Evolutionary conservation across 1,140 invertebrate genomes (phyloP).

Genomic region (Magallana angulata): DNA sequence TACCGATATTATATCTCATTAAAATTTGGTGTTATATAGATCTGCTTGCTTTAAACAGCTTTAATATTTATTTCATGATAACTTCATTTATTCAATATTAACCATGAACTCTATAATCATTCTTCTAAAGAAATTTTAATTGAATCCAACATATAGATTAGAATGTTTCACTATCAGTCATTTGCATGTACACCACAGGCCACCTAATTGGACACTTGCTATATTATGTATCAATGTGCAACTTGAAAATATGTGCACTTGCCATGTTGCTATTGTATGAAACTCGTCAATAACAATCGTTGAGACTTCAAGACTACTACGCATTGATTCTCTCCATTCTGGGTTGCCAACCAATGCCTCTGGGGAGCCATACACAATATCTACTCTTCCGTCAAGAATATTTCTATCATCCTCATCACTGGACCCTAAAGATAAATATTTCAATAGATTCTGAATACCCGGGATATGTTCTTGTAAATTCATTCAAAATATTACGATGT

Average conservation of each 20-base stretch:
- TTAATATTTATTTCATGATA: not conserved
- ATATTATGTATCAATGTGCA: not conserved
- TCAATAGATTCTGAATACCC: no score
- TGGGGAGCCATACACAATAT: not conserved
- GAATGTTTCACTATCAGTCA: not conserved
- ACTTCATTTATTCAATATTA: no score
- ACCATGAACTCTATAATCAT: not conserved
- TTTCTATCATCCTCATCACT: not conserved
- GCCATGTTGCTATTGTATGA: constrained; percentile 35
- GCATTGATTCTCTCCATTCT: constrained; percentile 13
- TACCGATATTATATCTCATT: not conserved
- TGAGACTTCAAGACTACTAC: not conserved
- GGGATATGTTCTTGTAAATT: no score
- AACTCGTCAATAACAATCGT: constrained; percentile 25
- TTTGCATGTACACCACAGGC: not conserved
- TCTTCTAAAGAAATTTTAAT: not conserved
- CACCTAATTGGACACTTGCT: not conserved
- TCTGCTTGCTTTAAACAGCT: not conserved
- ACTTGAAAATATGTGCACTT: not conserved
- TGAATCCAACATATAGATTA: not conserved
- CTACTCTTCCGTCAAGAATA: not conserved
- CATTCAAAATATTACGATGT: no score
- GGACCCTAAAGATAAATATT: not conserved
- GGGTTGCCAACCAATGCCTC: constrained; percentile 16
- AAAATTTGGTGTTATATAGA: not conserved